These are phyloP conservation scores for Raphicerus campestris DNA, from an alignment of 2,113 vertebrate species.

Conservation along the genomic window DNA sequence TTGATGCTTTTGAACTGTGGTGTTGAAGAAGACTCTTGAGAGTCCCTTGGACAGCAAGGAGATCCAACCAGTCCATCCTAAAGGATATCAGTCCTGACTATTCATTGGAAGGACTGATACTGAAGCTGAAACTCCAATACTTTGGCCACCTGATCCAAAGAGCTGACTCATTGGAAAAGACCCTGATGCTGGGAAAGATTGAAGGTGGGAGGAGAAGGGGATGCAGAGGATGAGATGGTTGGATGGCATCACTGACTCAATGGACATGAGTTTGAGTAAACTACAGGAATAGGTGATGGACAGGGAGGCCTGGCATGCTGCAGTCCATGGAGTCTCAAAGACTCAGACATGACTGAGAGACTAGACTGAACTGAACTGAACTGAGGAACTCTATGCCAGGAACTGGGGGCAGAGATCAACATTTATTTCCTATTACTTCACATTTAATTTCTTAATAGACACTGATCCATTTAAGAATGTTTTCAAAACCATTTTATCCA, in stretches of 20 bases:
- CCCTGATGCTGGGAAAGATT: neutral
- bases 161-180: neutral
- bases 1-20: neutral
- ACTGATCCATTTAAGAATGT: neutral
- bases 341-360: neutral
- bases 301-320: neutral
- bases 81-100: neutral
- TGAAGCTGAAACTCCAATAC: neutral
- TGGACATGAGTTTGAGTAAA: neutral
- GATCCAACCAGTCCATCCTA: neutral
- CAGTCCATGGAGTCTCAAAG: neutral
- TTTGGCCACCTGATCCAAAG: neutral
- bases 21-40: neutral
- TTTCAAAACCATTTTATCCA: conserved; percentile 3
- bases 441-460: neutral
- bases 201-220: neutral
- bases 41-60: neutral
- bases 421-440: neutral
- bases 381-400: neutral
- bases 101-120: neutral
- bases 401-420: neutral
- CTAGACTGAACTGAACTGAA: neutral
- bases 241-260: neutral
- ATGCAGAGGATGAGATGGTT: neutral
- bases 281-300: neutral